phyloP scores from a whole-genome alignment of 2,797 vertebrate genomes.

The Lacerta viridis region DNA sequence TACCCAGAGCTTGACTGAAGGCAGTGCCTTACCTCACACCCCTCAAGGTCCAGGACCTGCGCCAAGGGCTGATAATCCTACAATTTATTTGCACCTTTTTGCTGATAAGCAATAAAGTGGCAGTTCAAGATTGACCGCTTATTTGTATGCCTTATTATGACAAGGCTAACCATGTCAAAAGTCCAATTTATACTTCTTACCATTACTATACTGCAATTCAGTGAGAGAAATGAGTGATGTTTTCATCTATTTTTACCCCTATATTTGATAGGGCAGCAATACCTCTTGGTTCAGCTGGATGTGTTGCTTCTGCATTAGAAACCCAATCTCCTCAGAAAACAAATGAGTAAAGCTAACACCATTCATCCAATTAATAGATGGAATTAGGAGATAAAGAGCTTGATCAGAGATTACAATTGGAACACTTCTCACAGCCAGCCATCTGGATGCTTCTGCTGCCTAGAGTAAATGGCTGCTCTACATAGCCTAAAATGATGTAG shows the following conservation, averaged over 20 bases:
- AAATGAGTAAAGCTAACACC: slow-evolving; percentile 7
- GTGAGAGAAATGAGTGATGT: neutral
- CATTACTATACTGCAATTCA: neutral
- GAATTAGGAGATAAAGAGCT: slow-evolving; percentile 18
- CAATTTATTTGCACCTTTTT: neutral
- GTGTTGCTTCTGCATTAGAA: neutral
- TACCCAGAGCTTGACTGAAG: neutral
- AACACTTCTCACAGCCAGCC: neutral
- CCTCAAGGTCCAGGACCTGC: neutral
- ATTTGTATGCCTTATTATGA: neutral
- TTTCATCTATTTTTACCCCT: neutral
- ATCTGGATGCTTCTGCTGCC: slow-evolving; percentile 6
- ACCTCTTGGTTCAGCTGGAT: neutral
- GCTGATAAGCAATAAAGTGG: neutral
- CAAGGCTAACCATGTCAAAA: neutral
- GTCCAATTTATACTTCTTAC: neutral
- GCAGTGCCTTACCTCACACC: neutral
- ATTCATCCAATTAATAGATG: slow-evolving; percentile 21
- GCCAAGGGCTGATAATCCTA: neutral
- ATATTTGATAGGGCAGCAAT: neutral
- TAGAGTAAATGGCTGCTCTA: neutral
- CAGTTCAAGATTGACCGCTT: neutral
- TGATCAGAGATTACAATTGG: slow-evolving; percentile 12
- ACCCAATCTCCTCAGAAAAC: neutral
- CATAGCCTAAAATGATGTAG: neutral